Base-by-base conservation (phyloP, 2,888 invertebrate species). In the Macropis europaea region DNA sequence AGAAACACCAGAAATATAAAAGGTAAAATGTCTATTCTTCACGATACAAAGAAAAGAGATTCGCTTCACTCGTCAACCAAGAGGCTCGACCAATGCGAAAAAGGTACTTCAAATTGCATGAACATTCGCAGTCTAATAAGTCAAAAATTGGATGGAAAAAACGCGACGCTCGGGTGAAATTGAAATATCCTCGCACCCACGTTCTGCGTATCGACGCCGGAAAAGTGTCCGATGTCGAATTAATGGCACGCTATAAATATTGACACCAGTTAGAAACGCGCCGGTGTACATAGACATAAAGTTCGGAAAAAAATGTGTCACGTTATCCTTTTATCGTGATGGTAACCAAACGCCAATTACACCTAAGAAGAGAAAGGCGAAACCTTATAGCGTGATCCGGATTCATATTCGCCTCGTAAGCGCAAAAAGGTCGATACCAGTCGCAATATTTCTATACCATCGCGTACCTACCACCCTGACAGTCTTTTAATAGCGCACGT, bases 301-400 rank as follows among this genome's bases (percentile, higher is more conserved):
- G 72, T 73, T 32, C 62, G 70, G 36, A 57, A 69, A 68, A n/a
- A 69, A 68, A 52, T 73, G 66, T 72, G 81, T 82, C 70, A 84
- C 62, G 54, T 64, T 84, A 83, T 82, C 82, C 81, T 81, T 85
- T 86, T 84, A 86, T 84, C 83, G n/a, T n/a, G 84, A 64, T 79
- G 89, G n/a, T 87, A 90, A 90, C 88, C 82, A 62, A 85, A 90
- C 81, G 85, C 89, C 89, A 90, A 90, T 90, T 90, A 90, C 86
- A 83, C 85, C 86, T 74, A 76, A 84, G 82, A 82, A 84, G 69
- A 73, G 86, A 84, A 87, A 88, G 75, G 60, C 64, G 89, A 88
- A 80, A 86, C 84, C 79, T 81, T 76, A 79, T 73, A 74, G 60
- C 52, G 34, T 30, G 57, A 63, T 59, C 67, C 60, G 72, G 73